Evolutionary conservation across 64 coral and sea anemone genomes (phyloP).

Genomic region (Pocillopora damicornis): DNA sequence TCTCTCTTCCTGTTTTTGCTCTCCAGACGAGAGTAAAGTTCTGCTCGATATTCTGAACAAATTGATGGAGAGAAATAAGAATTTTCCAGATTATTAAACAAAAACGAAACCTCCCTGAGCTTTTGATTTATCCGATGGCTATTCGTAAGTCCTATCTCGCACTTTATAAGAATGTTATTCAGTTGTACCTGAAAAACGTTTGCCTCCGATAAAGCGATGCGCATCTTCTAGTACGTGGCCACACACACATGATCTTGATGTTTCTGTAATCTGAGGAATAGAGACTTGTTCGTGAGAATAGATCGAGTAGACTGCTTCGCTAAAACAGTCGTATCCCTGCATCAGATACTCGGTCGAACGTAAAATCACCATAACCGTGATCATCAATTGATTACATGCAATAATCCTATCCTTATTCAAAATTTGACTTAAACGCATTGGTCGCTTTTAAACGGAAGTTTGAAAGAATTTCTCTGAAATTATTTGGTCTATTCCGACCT

Average conservation of each 20-base stretch:
- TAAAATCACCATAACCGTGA: too few relatives aligned
- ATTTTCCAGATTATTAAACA: not conserved
- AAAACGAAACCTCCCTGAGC: not conserved
- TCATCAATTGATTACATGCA: too few relatives aligned
- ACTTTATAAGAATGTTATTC: not conserved
- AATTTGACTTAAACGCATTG: not conserved
- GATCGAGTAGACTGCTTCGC: too few relatives aligned
- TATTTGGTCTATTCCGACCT: too few relatives aligned
- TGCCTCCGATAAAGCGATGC: not conserved
- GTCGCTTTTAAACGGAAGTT: not conserved
- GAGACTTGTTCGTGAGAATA: not conserved
- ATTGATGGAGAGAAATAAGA: not conserved
- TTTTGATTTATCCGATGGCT: too few relatives aligned
- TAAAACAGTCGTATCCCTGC: too few relatives aligned
- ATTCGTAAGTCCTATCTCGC: too few relatives aligned
- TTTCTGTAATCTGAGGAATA: slow-evolving; percentile 12
- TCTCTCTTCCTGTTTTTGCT: not conserved
- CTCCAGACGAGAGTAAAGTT: slow-evolving; percentile 29
- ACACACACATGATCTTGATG: slow-evolving; percentile 6
- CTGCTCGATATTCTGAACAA: slow-evolving; percentile 8
- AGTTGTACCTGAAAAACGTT: slow-evolving; percentile 33
- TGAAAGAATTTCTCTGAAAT: not conserved
- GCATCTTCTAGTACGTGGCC: slow-evolving; percentile 17
- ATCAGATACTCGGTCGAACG: too few relatives aligned
- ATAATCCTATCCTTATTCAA: not conserved